phyloP scores from a whole-genome alignment of 2,888 invertebrate species.

The Alcis repandata region DNA sequence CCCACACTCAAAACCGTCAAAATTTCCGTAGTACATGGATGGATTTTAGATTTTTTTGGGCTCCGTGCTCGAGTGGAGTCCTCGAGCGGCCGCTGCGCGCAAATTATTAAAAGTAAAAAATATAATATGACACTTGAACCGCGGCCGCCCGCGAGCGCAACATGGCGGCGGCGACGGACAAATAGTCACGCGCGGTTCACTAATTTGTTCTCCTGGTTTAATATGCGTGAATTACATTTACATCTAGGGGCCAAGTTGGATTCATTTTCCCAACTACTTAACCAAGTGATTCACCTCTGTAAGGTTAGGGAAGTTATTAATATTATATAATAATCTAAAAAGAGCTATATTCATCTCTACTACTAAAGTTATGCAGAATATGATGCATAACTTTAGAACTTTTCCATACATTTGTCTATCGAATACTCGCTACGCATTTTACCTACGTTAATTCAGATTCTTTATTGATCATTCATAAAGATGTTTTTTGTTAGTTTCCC shows the following conservation, averaged over 20 bases:
- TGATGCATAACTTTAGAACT: no score
- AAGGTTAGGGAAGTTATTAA: not conserved
- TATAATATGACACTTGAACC: conserved; percentile 66
- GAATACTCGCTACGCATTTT: no score
- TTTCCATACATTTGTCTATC: no score
- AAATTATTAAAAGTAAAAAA: conserved; percentile 82
- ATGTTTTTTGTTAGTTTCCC: no score
- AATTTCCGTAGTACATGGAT: conserved; percentile 77
- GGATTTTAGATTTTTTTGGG: conserved; percentile 81
- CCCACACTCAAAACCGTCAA: conserved; percentile 57
- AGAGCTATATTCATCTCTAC: no score
- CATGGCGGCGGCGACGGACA: conserved; percentile 61
- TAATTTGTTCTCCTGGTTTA: conserved; percentile 12
- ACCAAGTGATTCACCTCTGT: not conserved
- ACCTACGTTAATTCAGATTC: no score
- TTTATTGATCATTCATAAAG: no score
- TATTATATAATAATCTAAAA: no score
- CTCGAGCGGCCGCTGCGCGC: conserved; percentile 74
- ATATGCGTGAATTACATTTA: conserved; percentile 28
- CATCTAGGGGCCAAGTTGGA: not conserved
- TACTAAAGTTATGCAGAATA: no score
- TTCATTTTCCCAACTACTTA: not conserved
- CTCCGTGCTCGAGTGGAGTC: conserved; percentile 78
- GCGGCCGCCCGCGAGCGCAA: conserved; percentile 70
- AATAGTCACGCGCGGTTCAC: conserved; percentile 49